Evolutionary conservation across 2,113 vertebrate species (phyloP), one percentile per base, ranked within the genome.

Genomic region (Seriola aureovittata): DNA sequence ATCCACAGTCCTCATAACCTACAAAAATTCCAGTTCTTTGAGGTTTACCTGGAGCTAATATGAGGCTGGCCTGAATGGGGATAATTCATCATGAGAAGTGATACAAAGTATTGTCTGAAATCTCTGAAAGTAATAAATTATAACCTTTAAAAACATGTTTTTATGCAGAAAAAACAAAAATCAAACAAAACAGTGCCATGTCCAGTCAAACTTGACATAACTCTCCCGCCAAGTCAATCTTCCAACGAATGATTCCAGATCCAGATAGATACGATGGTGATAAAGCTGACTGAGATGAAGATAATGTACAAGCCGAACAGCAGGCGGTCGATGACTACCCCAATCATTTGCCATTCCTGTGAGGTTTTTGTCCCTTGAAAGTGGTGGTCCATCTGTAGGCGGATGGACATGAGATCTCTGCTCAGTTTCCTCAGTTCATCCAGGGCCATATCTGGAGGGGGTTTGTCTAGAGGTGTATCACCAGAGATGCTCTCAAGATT

Each of bases 341-440:
- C 87, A 0, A 93, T 81, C 90, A 82, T 88, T 23, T 80, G 40
- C 92, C 94, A 95, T n/a, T 94, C 94, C 60, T 93, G 16, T 0
- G 63, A 16, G 13, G 12, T 70, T 9, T 76, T 40, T 65, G 21
- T 75, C 3, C 67, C 81, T 3, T 71, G 38, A 19, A 85, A 63
- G 54, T 90, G 75, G 21, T 88, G 81, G 34, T 93, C 94, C 63
- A 93, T 8, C 60, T 91, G 84, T 5, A 55, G 59, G 16, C 91
- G 89, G 64, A 95, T 86, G 57, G 86, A 82, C 25, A 21, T 13
- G 12, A 95, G 65, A 25, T 93, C 89, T 64, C 34, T 74, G n/a
- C 89, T 82, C 62, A 95, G 70, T 12, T 69, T 87, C 78, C 59
- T 80, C 67, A 95, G 86, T 25, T 91, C 84, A 1, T 80, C 68